phyloP scores from a whole-genome alignment of 2,113 vertebrate species.

The Excalfactoria chinensis region DNA sequence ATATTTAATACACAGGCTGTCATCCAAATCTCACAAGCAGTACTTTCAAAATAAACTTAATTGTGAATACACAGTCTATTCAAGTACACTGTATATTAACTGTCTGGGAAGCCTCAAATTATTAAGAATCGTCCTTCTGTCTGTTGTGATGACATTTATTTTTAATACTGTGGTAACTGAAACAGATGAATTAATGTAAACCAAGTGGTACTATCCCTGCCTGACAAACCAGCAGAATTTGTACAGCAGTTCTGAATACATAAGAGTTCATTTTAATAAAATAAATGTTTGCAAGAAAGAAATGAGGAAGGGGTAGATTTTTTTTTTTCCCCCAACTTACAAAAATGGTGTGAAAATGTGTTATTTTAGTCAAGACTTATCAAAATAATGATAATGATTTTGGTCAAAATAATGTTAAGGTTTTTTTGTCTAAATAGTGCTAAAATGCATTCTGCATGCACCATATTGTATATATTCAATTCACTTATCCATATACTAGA shows the following conservation, averaged over 20 bases:
- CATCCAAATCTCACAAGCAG: neutral
- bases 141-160: neutral
- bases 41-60: neutral
- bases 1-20: neutral
- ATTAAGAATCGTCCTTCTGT: conserved; percentile 22
- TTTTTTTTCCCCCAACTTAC: neutral
- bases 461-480: neutral
- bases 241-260: neutral
- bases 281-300: neutral
- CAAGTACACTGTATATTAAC: neutral
- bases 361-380: neutral
- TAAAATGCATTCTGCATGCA: neutral
- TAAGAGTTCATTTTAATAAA: neutral
- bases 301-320: neutral
- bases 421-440: neutral
- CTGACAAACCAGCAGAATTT: conserved; percentile 12
- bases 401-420: neutral
- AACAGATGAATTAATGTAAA: conserved; percentile 51
- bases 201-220: neutral
- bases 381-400: too few species aligned
- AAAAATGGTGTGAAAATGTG: neutral
- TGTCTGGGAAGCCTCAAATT: conserved; percentile 36
- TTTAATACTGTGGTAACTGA: conserved; percentile 29
- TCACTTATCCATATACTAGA: too few species aligned
- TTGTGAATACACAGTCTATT: neutral